Conservation (phyloP, 1,140 invertebrate species). For the Coptotermes formosanus region DNA sequence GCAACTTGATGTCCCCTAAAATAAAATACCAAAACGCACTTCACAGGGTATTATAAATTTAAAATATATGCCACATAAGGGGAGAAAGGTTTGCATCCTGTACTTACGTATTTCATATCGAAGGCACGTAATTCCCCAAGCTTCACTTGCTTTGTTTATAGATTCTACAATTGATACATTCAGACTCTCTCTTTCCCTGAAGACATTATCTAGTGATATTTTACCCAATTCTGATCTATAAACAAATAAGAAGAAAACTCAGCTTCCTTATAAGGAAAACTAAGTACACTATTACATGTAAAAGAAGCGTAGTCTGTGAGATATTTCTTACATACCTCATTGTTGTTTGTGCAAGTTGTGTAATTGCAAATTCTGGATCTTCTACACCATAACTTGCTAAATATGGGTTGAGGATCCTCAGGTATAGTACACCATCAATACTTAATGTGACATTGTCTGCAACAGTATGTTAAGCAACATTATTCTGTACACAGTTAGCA, state of each 20-base stretch:
- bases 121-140: slow-evolving; percentile 97
- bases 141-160: slow-evolving; percentile 96
- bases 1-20: slow-evolving; percentile 88
- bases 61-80: not conserved
- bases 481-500: too few relatives aligned
- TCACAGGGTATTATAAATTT: not conserved
- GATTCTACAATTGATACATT: slow-evolving; percentile 96
- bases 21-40: not conserved
- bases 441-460: slow-evolving; percentile 92
- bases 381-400: slow-evolving; percentile 96
- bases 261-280: not conserved
- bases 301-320: slow-evolving; percentile 21
- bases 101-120: slow-evolving; percentile 96
- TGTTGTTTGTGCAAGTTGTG: slow-evolving; percentile 97
- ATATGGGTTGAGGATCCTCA: slow-evolving; percentile 92
- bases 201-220: slow-evolving; percentile 96
- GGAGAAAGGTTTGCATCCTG: not conserved
- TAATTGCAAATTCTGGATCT: slow-evolving; percentile 99
- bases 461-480: not conserved
- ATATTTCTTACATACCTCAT: slow-evolving; percentile 68
- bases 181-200: slow-evolving; percentile 92
- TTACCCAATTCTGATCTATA: slow-evolving; percentile 91
- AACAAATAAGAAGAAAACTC: slow-evolving; percentile 31
- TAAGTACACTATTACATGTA: not conserved
- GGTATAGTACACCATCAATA: slow-evolving; percentile 97